Evolutionary conservation across 2,113 vertebrate species (phyloP).

Genomic region (Lepidothrix coronata): DNA sequence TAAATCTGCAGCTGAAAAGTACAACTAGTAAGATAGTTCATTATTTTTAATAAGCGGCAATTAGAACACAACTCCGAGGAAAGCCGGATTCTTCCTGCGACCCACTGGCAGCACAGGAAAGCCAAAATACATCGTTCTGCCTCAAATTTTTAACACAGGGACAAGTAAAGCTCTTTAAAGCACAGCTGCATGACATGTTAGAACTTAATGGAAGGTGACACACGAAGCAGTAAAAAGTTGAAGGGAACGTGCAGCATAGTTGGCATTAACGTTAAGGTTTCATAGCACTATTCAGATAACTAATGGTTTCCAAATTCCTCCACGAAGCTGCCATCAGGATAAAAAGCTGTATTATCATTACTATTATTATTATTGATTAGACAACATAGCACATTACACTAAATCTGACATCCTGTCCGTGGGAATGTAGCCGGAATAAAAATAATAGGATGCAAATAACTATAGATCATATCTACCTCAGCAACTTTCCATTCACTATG

Average conservation of each 20-base stretch:
- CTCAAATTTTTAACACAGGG: background rate
- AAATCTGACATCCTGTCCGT: background rate
- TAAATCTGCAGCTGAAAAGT: slow-evolving; percentile 65
- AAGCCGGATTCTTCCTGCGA: background rate
- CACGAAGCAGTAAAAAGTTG: background rate
- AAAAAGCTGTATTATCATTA: slow-evolving; percentile 13
- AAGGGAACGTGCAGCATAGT: background rate
- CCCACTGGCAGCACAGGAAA: background rate
- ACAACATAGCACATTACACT: background rate
- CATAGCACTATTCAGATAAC: background rate
- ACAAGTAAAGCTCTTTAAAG: background rate
- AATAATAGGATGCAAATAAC: slow-evolving; percentile 7
- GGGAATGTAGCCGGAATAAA: background rate
- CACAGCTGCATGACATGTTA: background rate
- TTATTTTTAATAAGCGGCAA: slow-evolving; percentile 72
- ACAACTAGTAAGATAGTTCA: slow-evolving; percentile 44
- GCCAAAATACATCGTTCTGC: background rate
- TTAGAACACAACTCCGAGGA: slow-evolving; percentile 11
- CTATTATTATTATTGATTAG: slow-evolving; percentile 33
- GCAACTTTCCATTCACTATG: background rate
- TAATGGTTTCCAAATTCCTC: slow-evolving; percentile 7
- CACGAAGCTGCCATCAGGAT: background rate
- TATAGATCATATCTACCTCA: slow-evolving; percentile 2
- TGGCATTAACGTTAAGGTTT: background rate
- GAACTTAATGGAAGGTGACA: background rate